Evolutionary conservation across 2,888 invertebrate genomes (phyloP).

Genomic region (Argyra leucocephala): DNA sequence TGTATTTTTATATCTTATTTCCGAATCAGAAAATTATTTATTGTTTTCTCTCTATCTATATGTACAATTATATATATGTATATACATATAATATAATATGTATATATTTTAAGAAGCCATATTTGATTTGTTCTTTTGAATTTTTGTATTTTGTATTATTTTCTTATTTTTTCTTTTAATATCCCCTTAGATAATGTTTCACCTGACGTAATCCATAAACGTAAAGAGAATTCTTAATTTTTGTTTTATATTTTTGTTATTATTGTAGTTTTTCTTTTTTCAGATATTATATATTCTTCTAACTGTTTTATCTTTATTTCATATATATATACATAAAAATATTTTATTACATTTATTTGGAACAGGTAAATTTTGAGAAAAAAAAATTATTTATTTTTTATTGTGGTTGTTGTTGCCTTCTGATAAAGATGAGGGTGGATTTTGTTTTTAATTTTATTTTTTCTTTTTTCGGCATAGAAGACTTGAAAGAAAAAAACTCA

Average conservation of each 20-base stretch:
- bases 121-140: not conserved
- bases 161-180: not conserved
- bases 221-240: too few species aligned
- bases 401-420: not conserved
- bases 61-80: not conserved
- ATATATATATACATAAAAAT: not conserved
- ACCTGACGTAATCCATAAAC: slow-evolving; percentile 1
- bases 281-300: not conserved
- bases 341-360: not conserved
- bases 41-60: not conserved
- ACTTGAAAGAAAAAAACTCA: too few species aligned
- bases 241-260: not conserved
- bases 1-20: not conserved
- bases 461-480: not conserved
- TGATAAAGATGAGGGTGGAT: not conserved
- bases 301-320: too few species aligned
- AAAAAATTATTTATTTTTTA: not conserved
- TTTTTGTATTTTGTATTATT: not conserved
- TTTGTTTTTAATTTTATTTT: not conserved
- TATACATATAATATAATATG: not conserved
- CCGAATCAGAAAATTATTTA: slow-evolving; percentile 3
- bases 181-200: slow-evolving; percentile 6
- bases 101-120: not conserved
- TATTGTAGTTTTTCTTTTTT: not conserved
- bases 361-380: not conserved